A percentile compares a stretch with the other conserved stretches of the same genome.
Evolutionary conservation across 2,113 vertebrate species (phyloP).

Genomic region (Sterna hirundo): DNA sequence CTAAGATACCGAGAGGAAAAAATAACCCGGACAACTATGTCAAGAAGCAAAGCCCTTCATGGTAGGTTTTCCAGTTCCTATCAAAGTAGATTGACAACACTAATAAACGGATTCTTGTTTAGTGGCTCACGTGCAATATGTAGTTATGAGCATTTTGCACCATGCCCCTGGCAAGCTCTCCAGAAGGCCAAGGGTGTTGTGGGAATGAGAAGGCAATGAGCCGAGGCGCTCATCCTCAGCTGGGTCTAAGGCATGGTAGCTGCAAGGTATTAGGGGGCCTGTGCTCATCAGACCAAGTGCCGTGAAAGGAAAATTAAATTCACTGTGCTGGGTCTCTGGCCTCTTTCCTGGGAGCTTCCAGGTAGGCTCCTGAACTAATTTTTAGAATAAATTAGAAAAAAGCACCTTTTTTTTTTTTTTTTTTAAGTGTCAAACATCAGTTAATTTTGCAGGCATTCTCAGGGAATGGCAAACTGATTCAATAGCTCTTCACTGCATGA

Average conservation of each 20-base stretch:
- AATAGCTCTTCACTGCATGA: background rate
- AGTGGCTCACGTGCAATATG: background rate
- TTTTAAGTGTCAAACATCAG: background rate
- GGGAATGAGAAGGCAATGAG: background rate
- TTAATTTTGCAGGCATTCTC: background rate
- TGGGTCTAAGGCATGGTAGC: background rate
- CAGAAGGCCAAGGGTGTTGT: background rate
- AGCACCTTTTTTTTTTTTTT: accelerated
- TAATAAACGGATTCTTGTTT: background rate
- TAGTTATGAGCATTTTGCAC: background rate
- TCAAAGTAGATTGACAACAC: background rate
- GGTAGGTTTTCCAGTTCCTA: background rate
- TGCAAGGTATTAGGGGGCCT: background rate
- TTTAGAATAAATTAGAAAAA: background rate
- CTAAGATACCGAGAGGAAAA: background rate
- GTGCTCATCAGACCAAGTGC: accelerated
- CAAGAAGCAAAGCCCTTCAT: background rate
- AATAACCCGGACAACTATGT: background rate
- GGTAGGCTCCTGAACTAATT: background rate
- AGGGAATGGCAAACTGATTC: background rate
- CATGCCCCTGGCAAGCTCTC: background rate
- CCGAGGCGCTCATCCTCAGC: accelerated
- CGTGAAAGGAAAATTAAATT: background rate
- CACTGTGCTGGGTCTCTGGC: accelerated
- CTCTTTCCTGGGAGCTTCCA: background rate